A percentile compares a stretch with the other conserved stretches of the same genome.
Conservation (phyloP, 2,113 vertebrate genomes). For the Aix galericulata region DNA sequence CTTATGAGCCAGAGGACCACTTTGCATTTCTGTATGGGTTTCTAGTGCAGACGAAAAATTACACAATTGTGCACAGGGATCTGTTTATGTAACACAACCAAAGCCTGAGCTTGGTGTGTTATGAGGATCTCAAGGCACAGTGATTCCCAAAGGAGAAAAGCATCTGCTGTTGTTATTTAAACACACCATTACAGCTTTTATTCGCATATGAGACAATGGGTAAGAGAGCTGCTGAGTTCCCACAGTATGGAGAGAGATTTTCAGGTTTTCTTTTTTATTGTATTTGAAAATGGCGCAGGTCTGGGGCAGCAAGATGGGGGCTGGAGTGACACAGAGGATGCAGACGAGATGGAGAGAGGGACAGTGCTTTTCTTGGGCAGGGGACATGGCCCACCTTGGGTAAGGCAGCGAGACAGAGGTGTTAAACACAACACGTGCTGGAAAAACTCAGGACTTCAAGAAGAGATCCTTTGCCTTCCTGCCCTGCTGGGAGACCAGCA, state of each 20-base stretch:
- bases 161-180: not conserved
- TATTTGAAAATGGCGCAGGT: not conserved
- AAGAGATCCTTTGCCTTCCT: not conserved
- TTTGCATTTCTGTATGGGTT: not conserved
- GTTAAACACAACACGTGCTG: rapidly evolving
- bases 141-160: not conserved
- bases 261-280: not conserved
- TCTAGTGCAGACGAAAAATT: not conserved
- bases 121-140: not conserved
- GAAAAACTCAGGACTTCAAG: not conserved
- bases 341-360: not conserved
- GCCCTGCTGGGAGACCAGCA: not conserved
- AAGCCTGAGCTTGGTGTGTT: rapidly evolving
- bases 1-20: not conserved
- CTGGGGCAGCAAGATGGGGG: not conserved
- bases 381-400: not conserved
- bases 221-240: not conserved
- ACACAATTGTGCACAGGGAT: not conserved
- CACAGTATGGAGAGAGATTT: not conserved
- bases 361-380: not conserved
- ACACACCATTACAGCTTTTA: not conserved
- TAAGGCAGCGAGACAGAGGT: not conserved
- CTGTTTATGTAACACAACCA: rapidly evolving
- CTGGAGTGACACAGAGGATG: not conserved
- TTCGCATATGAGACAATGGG: not conserved